Evolutionary conservation across 2,888 invertebrate species (phyloP).

Genomic region (Alcis repandata): DNA sequence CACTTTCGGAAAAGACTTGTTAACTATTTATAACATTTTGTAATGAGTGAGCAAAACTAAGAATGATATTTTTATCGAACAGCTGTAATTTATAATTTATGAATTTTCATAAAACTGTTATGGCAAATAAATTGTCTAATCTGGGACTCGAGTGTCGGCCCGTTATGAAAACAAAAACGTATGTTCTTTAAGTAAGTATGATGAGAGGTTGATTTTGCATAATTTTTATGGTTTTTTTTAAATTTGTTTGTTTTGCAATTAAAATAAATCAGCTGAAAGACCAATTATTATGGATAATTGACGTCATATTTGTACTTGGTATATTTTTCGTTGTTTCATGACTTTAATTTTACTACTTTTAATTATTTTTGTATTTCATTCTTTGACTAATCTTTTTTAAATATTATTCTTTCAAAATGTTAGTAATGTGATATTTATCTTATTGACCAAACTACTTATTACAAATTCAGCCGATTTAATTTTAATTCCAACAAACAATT

Average conservation of each 20-base stretch:
- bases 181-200: slow-evolving; percentile 24
- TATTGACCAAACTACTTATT: not conserved
- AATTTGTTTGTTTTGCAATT: slow-evolving; percentile 38
- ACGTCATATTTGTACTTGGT: not conserved
- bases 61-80: slow-evolving; percentile 15
- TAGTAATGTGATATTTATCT: not conserved
- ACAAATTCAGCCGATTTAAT: slow-evolving; percentile 31
- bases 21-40: slow-evolving; percentile 58
- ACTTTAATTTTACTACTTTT: not conserved
- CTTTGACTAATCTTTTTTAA: not conserved
- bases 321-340: not conserved
- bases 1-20: slow-evolving; percentile 58
- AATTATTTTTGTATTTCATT: not conserved
- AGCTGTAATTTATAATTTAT: slow-evolving; percentile 6
- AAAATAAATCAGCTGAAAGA: slow-evolving; percentile 43
- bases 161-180: slow-evolving; percentile 27
- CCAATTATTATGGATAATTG: not conserved
- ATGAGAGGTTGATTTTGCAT: slow-evolving; percentile 41
- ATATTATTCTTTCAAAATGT: not conserved
- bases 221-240: slow-evolving; percentile 39
- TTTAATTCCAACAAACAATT: slow-evolving; percentile 25
- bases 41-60: slow-evolving; percentile 44
- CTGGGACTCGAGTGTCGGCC: slow-evolving; percentile 5
- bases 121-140: slow-evolving; percentile 4
- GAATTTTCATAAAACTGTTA: slow-evolving; percentile 3